Evolutionary conservation across 2,888 invertebrate species (phyloP).

Genomic region (Rhyacophila evoluta): DNA sequence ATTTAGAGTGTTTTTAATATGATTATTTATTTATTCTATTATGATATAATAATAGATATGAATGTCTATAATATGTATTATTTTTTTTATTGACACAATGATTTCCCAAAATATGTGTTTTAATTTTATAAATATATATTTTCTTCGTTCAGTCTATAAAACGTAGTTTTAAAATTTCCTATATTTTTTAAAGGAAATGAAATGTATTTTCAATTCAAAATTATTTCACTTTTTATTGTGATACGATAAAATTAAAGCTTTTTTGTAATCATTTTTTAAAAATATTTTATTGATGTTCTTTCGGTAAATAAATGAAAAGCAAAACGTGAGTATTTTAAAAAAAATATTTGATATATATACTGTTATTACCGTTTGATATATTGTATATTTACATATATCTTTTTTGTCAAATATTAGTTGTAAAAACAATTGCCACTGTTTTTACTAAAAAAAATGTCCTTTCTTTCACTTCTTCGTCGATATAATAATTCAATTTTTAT

Average conservation of each 20-base stretch:
- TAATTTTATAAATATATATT: background rate
- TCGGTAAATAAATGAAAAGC: too few relatives aligned
- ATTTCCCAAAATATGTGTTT: background rate
- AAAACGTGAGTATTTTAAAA: too few relatives aligned
- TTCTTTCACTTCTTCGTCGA: background rate
- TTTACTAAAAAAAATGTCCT: background rate
- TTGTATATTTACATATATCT: background rate
- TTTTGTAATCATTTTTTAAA: conserved; percentile 15
- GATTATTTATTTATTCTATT: background rate
- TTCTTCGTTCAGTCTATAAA: background rate
- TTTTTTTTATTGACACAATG: background rate
- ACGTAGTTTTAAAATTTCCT: background rate
- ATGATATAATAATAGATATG: too few relatives aligned
- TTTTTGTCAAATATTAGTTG: background rate
- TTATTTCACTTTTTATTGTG: background rate
- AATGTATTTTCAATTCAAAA: background rate
- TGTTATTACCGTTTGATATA: background rate
- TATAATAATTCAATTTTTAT: background rate
- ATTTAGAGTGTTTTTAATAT: background rate
- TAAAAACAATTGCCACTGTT: too few relatives aligned
- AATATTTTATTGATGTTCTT: too few relatives aligned
- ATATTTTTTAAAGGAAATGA: background rate
- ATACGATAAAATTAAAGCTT: background rate
- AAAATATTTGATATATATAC: too few relatives aligned
- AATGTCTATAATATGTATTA: background rate